Evolutionary conservation across 2,797 vertebrate genomes (phyloP).

Genomic region (Percopsis omiscomaycus): DNA sequence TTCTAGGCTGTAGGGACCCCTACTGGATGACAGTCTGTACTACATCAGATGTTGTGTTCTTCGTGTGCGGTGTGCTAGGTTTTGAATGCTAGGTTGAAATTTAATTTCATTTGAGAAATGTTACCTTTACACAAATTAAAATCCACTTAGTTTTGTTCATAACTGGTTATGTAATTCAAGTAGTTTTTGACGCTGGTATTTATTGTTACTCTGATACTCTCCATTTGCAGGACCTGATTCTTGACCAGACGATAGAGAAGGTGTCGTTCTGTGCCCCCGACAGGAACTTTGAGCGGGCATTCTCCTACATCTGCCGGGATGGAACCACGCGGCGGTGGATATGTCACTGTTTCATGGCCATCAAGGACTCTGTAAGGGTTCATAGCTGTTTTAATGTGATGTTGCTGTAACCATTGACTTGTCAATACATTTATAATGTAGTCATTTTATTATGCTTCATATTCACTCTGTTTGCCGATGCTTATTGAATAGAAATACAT

Average conservation of each 20-base stretch:
- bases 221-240: conserved; percentile 90
- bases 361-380: conserved; percentile 93
- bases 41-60: not conserved
- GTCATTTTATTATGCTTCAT: no score
- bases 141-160: no score
- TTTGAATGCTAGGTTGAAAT: no score
- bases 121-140: no score
- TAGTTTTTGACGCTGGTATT: no score
- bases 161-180: no score
- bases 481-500: no score
- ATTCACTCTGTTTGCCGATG: no score
- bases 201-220: not conserved
- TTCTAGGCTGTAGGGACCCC: conserved; percentile 42
- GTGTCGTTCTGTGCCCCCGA: conserved; percentile 99
- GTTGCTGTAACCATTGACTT: not conserved
- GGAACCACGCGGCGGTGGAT: conserved; percentile 98
- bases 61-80: no score
- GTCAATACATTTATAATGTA: not conserved
- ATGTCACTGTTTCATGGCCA: conserved; percentile 98
- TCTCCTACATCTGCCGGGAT: conserved; percentile 98
- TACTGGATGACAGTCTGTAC: conserved; percentile 40
- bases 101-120: no score
- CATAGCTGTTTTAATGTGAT: not conserved
- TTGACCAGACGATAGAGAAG: conserved; percentile 99
- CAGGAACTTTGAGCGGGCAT: conserved; percentile 96